Evolutionary conservation across 2,797 vertebrate species (phyloP), one percentile per base, ranked within the genome.

Genomic region (Anguilla obscura): DNA sequence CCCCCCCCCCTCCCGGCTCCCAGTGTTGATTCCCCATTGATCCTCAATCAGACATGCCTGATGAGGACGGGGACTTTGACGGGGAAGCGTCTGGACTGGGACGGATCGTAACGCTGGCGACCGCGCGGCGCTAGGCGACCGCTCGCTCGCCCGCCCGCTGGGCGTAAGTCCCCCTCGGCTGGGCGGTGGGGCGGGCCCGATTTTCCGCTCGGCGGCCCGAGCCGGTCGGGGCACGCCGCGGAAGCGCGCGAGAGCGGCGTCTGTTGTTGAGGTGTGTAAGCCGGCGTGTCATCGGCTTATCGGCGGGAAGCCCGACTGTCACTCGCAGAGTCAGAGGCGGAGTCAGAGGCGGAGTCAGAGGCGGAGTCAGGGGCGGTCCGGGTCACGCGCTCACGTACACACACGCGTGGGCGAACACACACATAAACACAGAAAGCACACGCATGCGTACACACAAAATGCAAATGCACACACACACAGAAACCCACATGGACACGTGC

Each of bases 1-100:
- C 45, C 24, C 69, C 74, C 14, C 14, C 45, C 24, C 69, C 74
- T 7, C 14, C 36, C 36, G 36, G 63, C 80, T 54, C 33, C 24
- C 30, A 71, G 54, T 89, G 90, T 85, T 88, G 89, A 89, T 92
- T 91, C 88, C 86, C 89, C 76, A 69, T 60, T 89, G 89, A 89
- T 90, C 85, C 80, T 89, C 88, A 89, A 87, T 92, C 90, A 84
- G 76, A 66, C 86, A 87, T 88, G 48, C 85, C 79, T 89, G 90
- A 91, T 91, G 88, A 85, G 84, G 87, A 89, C 89, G 74, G 86
- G 82, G 83, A 86, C 87, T 86, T 83, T 87, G 88, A 40, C n/a
- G 45, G 66, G 30, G 63, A 54, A 0, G 9, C 5, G n/a, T 79
- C 21, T 54, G 84, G 30, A 21, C 69, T 16, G 18, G 66, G 79